phyloP scores from a whole-genome alignment of 2,888 invertebrate genomes.

The Spodoptera littoralis region DNA sequence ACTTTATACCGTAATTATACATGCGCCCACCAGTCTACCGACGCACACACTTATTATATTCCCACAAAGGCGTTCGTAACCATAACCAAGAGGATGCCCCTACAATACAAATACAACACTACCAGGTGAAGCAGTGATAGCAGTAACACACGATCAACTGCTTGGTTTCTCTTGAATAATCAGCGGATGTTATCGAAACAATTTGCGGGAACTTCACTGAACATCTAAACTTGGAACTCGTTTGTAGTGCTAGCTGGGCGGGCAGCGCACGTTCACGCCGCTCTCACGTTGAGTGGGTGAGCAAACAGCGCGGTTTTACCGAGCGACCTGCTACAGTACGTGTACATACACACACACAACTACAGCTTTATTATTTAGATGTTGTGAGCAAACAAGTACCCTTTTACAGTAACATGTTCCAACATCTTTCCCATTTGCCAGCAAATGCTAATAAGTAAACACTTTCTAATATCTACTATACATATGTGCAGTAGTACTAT shows the following conservation, averaged over 20 bases:
- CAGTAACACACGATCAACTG: constrained; percentile 31
- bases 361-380: constrained; percentile 67
- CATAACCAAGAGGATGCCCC: constrained; percentile 48
- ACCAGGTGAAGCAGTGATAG: constrained; percentile 15
- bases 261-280: constrained; percentile 30
- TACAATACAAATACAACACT: constrained; percentile 1
- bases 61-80: constrained; percentile 50
- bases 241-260: constrained; percentile 18
- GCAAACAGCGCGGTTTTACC: constrained; percentile 57
- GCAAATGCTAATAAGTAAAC: too few relatives aligned
- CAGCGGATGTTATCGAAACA: constrained; percentile 41
- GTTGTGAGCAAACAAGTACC: constrained; percentile 50
- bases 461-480: not conserved
- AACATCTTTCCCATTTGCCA: constrained; percentile 23
- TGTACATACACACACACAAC: constrained; percentile 56
- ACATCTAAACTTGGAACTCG: constrained; percentile 37
- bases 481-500: not conserved
- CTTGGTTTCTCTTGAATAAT: constrained; percentile 33
- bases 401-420: constrained; percentile 44
- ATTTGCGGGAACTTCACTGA: constrained; percentile 29
- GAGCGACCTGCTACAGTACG: constrained; percentile 65
- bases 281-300: constrained; percentile 55
- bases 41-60: constrained; percentile 64
- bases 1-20: constrained; percentile 81
- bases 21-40: constrained; percentile 85